Evolutionary conservation across 2,797 vertebrate species (phyloP).

Genomic region (Urophycis tenuis): DNA sequence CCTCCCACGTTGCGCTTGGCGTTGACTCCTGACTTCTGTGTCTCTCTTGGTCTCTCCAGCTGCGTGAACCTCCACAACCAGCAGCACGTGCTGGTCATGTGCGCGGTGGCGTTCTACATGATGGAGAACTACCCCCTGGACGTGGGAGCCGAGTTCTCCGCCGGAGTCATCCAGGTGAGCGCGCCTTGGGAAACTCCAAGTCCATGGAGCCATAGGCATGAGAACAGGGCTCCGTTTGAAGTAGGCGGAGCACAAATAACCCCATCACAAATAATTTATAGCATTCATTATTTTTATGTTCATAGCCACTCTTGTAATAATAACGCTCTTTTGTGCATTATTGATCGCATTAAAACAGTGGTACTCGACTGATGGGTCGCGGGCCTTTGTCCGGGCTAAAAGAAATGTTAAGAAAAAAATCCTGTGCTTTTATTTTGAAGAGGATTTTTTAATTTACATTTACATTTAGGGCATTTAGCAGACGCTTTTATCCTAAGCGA

Average conservation of each 20-base stretch:
- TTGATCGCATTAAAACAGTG: background rate
- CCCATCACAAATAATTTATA: too few species aligned
- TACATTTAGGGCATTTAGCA: too few species aligned
- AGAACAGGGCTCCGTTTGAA: too few species aligned
- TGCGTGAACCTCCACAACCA: constrained; percentile 94
- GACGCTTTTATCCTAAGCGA: too few species aligned
- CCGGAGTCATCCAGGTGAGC: constrained; percentile 87
- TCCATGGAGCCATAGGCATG: background rate
- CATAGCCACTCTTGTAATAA: too few species aligned
- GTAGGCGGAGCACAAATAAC: too few species aligned
- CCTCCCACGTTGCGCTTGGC: background rate
- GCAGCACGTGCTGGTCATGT: constrained; percentile 95
- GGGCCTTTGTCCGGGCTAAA: too few species aligned
- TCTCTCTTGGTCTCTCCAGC: constrained; percentile 57
- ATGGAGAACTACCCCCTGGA: constrained; percentile 98
- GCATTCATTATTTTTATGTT: background rate
- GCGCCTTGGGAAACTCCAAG: background rate
- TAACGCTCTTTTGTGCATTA: background rate
- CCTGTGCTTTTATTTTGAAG: too few species aligned
- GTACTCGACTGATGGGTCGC: too few species aligned
- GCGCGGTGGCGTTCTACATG: constrained; percentile 95
- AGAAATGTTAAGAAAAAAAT: too few species aligned
- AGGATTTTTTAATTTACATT: too few species aligned
- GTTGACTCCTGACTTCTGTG: constrained; percentile 9
- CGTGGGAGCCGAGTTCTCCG: constrained; percentile 91